Percentiles rank a stretch among this genome's conserved stretches.
Evolutionary conservation across 2,888 invertebrate genomes (phyloP).

Genomic region (Trissolcus brochymenae): DNA sequence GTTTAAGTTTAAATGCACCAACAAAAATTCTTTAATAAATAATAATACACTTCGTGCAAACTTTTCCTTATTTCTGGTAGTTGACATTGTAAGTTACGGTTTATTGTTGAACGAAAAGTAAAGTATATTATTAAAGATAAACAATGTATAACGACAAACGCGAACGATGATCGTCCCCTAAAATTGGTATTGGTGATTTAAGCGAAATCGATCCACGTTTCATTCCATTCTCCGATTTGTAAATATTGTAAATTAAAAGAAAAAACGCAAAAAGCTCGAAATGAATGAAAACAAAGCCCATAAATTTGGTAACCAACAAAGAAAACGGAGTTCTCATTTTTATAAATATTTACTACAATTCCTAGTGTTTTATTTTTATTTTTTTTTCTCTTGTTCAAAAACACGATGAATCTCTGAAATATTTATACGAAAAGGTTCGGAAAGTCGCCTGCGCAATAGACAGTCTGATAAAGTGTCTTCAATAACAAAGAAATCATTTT

Average conservation of each 20-base stretch:
- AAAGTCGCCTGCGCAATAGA: slow-evolving; percentile 23
- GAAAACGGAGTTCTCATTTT: slow-evolving; percentile 11
- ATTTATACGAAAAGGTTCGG: slow-evolving; percentile 33
- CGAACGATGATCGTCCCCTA: too few relatives aligned
- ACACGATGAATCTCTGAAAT: slow-evolving; percentile 25
- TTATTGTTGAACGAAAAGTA: too few relatives aligned
- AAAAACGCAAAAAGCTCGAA: slow-evolving; percentile 7
- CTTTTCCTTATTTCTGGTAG: background rate
- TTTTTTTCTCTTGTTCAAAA: slow-evolving; percentile 14
- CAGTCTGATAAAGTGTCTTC: slow-evolving; percentile 50
- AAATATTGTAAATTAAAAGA: background rate
- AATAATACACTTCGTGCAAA: too few relatives aligned
- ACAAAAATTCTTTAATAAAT: slow-evolving; percentile 7
- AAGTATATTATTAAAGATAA: background rate
- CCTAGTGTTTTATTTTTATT: background rate
- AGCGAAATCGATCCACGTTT: too few relatives aligned
- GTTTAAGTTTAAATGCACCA: slow-evolving; percentile 5
- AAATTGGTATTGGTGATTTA: too few relatives aligned
- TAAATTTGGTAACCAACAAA: too few relatives aligned
- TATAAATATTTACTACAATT: slow-evolving; percentile 42
- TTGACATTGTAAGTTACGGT: slow-evolving; percentile 8
- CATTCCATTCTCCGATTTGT: too few relatives aligned
- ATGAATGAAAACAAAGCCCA: too few relatives aligned
- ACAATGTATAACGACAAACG: too few relatives aligned
- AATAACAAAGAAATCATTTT: slow-evolving; percentile 18